Evolutionary conservation across 2,113 vertebrate species (phyloP).

Genomic region (Semnornis frantzii): DNA sequence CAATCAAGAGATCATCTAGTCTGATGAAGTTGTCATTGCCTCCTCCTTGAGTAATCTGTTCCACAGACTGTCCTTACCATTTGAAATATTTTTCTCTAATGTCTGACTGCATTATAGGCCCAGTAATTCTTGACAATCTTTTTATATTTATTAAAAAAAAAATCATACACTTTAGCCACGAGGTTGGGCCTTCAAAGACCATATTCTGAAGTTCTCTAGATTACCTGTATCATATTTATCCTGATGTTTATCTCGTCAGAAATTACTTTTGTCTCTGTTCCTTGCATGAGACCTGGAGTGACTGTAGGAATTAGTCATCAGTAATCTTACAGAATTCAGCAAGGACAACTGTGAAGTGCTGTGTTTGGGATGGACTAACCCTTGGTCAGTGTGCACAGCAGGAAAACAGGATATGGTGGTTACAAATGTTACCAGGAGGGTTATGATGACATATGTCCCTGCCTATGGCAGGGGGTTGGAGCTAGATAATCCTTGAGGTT

Average conservation of each 20-base stretch:
- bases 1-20: background rate
- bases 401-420: background rate
- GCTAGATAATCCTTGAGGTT: no score
- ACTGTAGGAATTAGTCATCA: background rate
- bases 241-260: background rate
- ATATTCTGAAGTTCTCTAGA: background rate
- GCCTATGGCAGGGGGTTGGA: no score
- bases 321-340: rapidly evolving
- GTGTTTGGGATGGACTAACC: background rate
- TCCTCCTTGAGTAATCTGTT: background rate
- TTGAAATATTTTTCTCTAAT: background rate
- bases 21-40: background rate
- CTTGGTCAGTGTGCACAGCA: background rate
- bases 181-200: background rate
- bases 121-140: background rate
- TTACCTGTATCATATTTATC: background rate
- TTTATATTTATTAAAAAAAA: background rate
- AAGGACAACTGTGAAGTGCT: background rate
- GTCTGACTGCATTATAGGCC: background rate
- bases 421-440: background rate
- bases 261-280: background rate
- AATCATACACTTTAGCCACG: background rate
- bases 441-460: background rate
- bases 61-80: background rate
- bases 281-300: background rate